A percentile compares a stretch with the other conserved stretches of the same genome.
Conservation (phyloP, 2,888 invertebrate genomes). For the Cacoxenus indagator region DNA sequence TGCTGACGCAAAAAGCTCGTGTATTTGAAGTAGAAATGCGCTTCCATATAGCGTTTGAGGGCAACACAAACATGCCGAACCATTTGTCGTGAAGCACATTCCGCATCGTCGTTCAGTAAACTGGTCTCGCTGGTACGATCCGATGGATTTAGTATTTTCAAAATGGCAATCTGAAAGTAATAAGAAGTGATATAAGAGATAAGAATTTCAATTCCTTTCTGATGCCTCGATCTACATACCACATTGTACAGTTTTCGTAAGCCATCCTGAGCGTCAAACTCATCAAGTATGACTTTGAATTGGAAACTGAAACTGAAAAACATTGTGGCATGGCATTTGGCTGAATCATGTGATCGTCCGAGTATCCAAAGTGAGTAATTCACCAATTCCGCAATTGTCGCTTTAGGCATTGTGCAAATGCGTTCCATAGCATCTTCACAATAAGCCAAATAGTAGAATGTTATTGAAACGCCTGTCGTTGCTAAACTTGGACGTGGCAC, state of each 20-base stretch:
- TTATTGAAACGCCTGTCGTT: constrained; percentile 94
- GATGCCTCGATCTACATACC: constrained; percentile 47
- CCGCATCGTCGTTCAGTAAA: constrained; percentile 85
- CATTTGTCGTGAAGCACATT: constrained; percentile 90
- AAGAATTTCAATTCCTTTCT: no score
- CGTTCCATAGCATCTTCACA: constrained; percentile 98
- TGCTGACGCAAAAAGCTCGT: constrained; percentile 78
- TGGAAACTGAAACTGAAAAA: constrained; percentile 96
- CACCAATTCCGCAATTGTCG: constrained; percentile 83
- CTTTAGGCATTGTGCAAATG: constrained; percentile 87
- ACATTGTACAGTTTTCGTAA: constrained; percentile 94
- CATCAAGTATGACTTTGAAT: constrained; percentile 91
- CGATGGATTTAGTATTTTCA: constrained; percentile 82
- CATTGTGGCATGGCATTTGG: constrained; percentile 98
- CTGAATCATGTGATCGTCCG: constrained; percentile 97
- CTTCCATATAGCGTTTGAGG: constrained; percentile 90
- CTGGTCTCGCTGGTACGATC: constrained; percentile 75
- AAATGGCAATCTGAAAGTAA: constrained; percentile 79
- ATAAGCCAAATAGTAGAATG: constrained; percentile 96
- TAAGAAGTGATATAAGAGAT: neutral
- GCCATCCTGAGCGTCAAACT: constrained; percentile 94
- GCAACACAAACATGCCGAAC: constrained; percentile 93
- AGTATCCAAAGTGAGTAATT: constrained; percentile 94
- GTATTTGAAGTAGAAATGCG: constrained; percentile 86
- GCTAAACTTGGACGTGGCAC: constrained; percentile 95